A percentile compares a stretch with the other conserved stretches of the same genome.
phyloP scores from a whole-genome alignment of 2,113 vertebrate genomes.

The Larimichthys polyactis region DNA sequence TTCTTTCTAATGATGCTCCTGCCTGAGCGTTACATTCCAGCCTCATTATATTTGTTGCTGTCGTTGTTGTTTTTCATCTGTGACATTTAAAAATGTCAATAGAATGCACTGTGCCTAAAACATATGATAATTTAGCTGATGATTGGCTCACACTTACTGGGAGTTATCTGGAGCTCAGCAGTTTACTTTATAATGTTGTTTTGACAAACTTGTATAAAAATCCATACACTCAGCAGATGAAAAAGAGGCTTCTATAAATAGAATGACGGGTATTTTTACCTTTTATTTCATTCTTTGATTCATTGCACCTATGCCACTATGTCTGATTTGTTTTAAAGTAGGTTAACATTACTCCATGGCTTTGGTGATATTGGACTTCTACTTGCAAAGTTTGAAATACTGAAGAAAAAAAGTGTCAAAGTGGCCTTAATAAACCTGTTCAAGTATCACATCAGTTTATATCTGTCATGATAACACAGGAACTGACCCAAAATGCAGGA shows the following conservation, averaged over 20 bases:
- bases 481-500: too few species aligned
- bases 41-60: conserved; percentile 62
- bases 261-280: neutral
- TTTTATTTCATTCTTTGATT: neutral
- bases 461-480: too few species aligned
- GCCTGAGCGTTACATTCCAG: conserved; percentile 15
- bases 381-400: neutral
- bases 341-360: neutral
- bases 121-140: conserved; percentile 65
- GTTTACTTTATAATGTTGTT: conserved; percentile 42
- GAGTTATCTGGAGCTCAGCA: conserved; percentile 47
- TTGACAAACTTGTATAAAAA: conserved; percentile 1
- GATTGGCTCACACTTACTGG: conserved; percentile 47
- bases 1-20: neutral
- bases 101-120: conserved; percentile 44
- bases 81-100: conserved; percentile 81
- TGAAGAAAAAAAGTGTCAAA: neutral
- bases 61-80: conserved; percentile 61
- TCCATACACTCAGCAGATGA: conserved; percentile 4
- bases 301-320: too few species aligned
- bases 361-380: neutral
- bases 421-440: neutral
- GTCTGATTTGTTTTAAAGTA: neutral
- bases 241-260: neutral
- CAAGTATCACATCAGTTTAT: neutral